Conservation (phyloP, 1,140 invertebrate species). For the Pogonomyrmex barbatus region DNA sequence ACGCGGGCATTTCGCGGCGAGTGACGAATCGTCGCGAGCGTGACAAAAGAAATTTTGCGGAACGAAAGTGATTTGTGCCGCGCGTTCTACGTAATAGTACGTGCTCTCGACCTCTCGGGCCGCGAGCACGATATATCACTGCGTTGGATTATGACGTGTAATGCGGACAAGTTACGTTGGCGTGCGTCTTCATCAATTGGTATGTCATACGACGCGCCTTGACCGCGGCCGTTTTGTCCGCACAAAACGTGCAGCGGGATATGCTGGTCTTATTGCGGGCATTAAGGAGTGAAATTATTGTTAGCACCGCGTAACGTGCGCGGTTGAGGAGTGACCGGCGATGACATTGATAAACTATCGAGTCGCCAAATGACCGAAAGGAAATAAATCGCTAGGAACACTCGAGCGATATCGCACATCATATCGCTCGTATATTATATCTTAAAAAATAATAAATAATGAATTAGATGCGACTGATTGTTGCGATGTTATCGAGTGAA, state of each 20-base stretch:
- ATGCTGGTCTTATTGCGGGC: slow-evolving; percentile 38
- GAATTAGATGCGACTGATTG: neutral
- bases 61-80: slow-evolving; percentile 70
- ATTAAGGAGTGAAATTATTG: slow-evolving; percentile 69
- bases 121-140: slow-evolving; percentile 65
- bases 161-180: slow-evolving; percentile 68
- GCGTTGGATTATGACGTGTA: slow-evolving; percentile 70
- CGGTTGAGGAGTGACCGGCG: neutral
- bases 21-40: slow-evolving; percentile 46
- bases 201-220: slow-evolving; percentile 44
- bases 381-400: neutral
- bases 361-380: neutral
- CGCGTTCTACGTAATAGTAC: slow-evolving; percentile 42
- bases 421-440: neutral
- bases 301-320: slow-evolving; percentile 52
- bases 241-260: slow-evolving; percentile 40
- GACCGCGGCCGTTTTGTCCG: slow-evolving; percentile 11
- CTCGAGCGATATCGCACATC: neutral
- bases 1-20: slow-evolving; percentile 9
- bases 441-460: slow-evolving; percentile 14
- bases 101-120: slow-evolving; percentile 53
- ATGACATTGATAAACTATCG: slow-evolving; percentile 36
- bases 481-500: neutral
- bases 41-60: slow-evolving; percentile 61
- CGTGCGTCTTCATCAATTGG: slow-evolving; percentile 72